Evolutionary conservation across 92 coral and sea anemone genomes (phyloP).

Genomic region (Hydrozoanthus gracilis): DNA sequence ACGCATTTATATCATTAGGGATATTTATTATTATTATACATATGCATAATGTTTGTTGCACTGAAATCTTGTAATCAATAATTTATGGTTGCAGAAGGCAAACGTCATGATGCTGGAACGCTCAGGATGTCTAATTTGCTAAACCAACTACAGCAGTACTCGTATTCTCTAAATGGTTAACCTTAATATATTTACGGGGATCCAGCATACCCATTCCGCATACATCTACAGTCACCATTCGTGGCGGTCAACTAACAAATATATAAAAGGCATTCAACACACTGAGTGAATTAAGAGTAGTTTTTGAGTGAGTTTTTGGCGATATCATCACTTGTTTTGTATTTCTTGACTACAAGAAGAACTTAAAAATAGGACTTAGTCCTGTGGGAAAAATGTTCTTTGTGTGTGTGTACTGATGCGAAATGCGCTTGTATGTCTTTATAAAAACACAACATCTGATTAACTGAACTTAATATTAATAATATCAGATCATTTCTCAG

Average conservation of each 20-base stretch:
- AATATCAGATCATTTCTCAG: neutral
- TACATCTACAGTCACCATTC: constrained; percentile 47
- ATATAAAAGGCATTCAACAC: constrained; percentile 40
- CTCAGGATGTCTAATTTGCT: constrained; percentile 47
- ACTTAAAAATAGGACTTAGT: constrained; percentile 33
- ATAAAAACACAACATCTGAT: no score
- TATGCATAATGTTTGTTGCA: no score
- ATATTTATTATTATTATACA: no score
- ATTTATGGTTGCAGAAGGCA: constrained; percentile 44
- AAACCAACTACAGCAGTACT: constrained; percentile 34
- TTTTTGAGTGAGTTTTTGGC: constrained; percentile 26
- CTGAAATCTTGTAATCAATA: no score
- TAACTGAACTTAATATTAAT: no score
- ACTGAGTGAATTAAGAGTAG: constrained; percentile 28
- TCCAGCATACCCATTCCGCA: constrained; percentile 49
- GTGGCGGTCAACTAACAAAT: constrained; percentile 23
- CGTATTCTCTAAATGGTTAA: constrained; percentile 22
- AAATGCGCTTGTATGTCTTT: constrained; percentile 17
- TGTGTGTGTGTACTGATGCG: constrained; percentile 20
- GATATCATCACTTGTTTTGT: constrained; percentile 10
- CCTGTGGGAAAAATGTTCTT: constrained; percentile 35
- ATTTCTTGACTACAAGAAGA: constrained; percentile 35
- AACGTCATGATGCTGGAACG: constrained; percentile 52
- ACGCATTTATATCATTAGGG: no score
- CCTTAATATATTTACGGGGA: constrained; percentile 44